Evolutionary conservation across 1,140 invertebrate genomes (phyloP), one percentile per base, ranked within the genome.

Genomic region (Scylla paramamosain): DNA sequence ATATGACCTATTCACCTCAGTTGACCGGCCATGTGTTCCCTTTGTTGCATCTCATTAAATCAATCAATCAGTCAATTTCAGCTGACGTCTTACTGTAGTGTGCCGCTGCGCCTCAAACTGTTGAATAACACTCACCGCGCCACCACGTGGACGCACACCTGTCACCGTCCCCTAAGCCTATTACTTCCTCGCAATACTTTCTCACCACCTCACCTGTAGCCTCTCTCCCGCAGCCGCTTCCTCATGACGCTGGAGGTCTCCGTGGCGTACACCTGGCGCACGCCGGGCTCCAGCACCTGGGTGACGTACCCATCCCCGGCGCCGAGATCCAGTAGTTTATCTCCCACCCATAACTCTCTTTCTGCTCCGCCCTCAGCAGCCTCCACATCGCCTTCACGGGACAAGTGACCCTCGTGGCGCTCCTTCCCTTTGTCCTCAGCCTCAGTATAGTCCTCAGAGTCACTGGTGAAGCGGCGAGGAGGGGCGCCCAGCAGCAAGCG

Each of bases 281-380:
- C 98, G 95, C 97, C 97, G 45, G 97, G 97, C 0, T 98, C 97
- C 96, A 99, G 98, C 90, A 98, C 97, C 28, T 98, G 97, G 32
- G 99, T 99, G 2, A 99, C 98, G 95, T 98, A 98, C 7, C 99
- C 99, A 97, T 99, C 99, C 0, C 99, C 99, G 12, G 99, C 99
- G 82, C 99, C 99, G 77, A 99, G 97, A 97, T 99, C 99, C 90
- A 99, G 97, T 67, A 99, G 96, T 12, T 96, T 96, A n/a, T 96
- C 96, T 45, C 96, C 96, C 92, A 96, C 96, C 96, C 96, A 96
- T 46, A 91, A 91, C 97, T 93, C 97, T 97, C 97, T 96, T 45
- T 95, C 95, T 67, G 96, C 93, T 28, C 94, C 89, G 97, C 97
- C 96, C 96, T 97, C 96, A 39, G 39, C 25, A 29, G 20, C 87